Evolutionary conservation across 2,888 invertebrate species (phyloP), one percentile per base, ranked within the genome.

Genomic region (Hirtodrosophila duncani): DNA sequence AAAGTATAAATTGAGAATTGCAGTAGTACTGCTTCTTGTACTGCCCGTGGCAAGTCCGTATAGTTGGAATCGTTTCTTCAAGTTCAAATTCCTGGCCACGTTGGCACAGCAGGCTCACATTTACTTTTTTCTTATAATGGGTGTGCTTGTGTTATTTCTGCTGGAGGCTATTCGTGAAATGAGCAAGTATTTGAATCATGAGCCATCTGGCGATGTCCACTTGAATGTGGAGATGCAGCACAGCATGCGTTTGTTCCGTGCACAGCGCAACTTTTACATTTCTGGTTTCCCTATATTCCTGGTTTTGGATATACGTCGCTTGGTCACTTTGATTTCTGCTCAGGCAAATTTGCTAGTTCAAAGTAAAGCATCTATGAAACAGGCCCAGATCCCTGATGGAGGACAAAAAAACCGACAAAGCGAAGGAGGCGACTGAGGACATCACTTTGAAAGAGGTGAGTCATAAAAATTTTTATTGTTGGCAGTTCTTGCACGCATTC

Each of bases 181-280:
- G 91, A 90, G 93, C 64, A 94, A 98, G 88, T 97, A 97, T 83
- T 93, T 94, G 0, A 89, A 86, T 60, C 65, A 87, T 17, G 89
- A 89, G 77, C 56, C 48, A 8, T 20, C 55, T 2, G 70, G 78
- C 3, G 85, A 86, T 3, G 70, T 82, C 1, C 87, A 87, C 38
- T 88, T 97, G 49, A 95, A 97, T 82, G 91, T 94, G 0, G 97
- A 98, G 88, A 94, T 97, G 93, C 96, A 97, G 87, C 93, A 92
- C 87, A 92, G 93, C 83, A 97, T 99, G 98, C 91, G 97, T 43
- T 88, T 99, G 53, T 99, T 99, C 89, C 91, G 99, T 44, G 98
- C 99, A 0, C 99, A 99, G 87, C 91, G 99, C 43, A 99, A 99
- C 88, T 97, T 99, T 85, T 99, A 99, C 88, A 99, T 99, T 72